phyloP scores from a whole-genome alignment of 2,888 invertebrate genomes.

The Drosophila siamana region DNA sequence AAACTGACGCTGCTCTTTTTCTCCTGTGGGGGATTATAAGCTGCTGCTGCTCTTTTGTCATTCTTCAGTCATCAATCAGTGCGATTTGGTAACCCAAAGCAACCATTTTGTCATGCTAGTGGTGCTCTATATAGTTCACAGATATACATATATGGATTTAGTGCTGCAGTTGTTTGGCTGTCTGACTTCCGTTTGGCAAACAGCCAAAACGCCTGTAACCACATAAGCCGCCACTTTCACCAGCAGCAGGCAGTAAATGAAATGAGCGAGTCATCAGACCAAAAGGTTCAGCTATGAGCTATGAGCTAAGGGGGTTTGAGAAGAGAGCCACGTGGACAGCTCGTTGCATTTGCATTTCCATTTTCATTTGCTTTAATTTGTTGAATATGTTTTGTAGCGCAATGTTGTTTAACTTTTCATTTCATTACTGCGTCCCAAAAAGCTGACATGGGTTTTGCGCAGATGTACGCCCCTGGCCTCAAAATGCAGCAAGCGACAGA shows the following conservation, averaged over 20 bases:
- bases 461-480: slow-evolving; percentile 18
- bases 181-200: slow-evolving; percentile 62
- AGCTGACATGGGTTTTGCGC: slow-evolving; percentile 22
- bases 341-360: slow-evolving; percentile 47
- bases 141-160: slow-evolving; percentile 7
- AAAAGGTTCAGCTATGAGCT: slow-evolving; percentile 1
- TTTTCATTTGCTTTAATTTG: slow-evolving; percentile 56
- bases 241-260: slow-evolving; percentile 22
- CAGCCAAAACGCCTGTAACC: slow-evolving; percentile 61
- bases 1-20: slow-evolving; percentile 22
- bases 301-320: not conserved
- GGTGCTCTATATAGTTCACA: not conserved
- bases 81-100: slow-evolving; percentile 18
- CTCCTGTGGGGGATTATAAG: too few relatives aligned
- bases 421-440: slow-evolving; percentile 60
- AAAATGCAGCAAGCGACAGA: not conserved
- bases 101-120: slow-evolving; percentile 15
- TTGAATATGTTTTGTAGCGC: slow-evolving; percentile 35
- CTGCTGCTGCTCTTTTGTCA: slow-evolving; percentile 13
- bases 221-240: slow-evolving; percentile 55
- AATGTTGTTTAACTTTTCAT: slow-evolving; percentile 66
- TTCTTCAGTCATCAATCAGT: slow-evolving; percentile 43
- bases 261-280: slow-evolving; percentile 26
- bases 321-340: not conserved
- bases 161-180: slow-evolving; percentile 35